A percentile compares a stretch with the other conserved stretches of the same genome.
Conservation (phyloP, 2,888 invertebrate species). For the Caenorhabditis drosophilae region DNA sequence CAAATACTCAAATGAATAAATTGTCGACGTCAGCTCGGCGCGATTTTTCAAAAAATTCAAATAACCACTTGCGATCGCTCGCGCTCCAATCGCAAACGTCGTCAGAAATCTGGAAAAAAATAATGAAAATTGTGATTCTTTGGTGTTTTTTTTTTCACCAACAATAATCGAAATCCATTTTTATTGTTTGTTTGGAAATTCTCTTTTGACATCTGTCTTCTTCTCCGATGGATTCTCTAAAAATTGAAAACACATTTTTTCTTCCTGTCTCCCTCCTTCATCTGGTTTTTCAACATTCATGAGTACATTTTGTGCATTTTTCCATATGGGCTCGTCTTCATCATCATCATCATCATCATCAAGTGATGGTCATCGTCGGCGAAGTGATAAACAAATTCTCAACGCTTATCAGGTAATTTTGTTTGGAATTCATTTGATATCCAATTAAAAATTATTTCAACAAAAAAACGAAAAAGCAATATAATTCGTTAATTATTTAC, state of each 20-base stretch:
- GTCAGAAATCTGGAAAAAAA: conserved; percentile 16
- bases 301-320: not conserved
- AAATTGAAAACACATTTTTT: conserved; percentile 11
- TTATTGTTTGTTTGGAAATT: no score
- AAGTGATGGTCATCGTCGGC: no score
- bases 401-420: conserved; percentile 45
- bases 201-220: no score
- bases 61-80: conserved; percentile 11
- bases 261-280: conserved; percentile 6
- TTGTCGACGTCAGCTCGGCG: conserved; percentile 23
- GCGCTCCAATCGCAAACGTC: conserved; percentile 11
- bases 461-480: no score
- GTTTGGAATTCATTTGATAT: no score
- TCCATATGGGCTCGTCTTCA: conserved; percentile 21
- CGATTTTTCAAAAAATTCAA: conserved; percentile 20
- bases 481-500: no score
- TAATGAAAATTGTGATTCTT: conserved; percentile 4
- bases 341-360: conserved; percentile 5
- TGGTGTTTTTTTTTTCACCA: no score
- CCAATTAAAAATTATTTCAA: no score
- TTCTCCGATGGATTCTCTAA: not conserved
- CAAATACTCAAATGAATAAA: conserved; percentile 23
- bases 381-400: conserved; percentile 25
- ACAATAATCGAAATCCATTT: no score
- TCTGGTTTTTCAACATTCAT: no score